Evolutionary conservation across 1,140 invertebrate genomes (phyloP), one percentile per base, ranked within the genome.

Genomic region (Ceratina japonica): DNA sequence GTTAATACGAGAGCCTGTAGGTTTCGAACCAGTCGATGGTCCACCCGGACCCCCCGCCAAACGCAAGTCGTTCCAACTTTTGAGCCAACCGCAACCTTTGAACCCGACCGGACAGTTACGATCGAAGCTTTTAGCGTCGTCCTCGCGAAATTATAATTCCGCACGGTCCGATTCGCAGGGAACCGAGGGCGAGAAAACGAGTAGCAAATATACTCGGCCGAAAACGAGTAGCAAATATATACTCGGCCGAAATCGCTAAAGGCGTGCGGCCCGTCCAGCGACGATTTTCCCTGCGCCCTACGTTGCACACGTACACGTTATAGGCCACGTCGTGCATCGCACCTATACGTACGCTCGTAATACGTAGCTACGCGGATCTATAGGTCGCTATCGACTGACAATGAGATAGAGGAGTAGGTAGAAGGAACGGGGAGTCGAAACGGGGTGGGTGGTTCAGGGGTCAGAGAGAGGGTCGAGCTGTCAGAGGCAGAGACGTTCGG

Each of bases 401-500:
- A 70, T 86, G 75, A 61, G 58, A 61, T 69, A 82, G 59, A 73
- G 71, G 73, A 75, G 72, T 62, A 44, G 37, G 37, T 44, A 44
- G 37, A 44, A 44, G 37, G 37, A 44, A 44, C 37, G 54, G n/a
- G 54, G 54, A 56, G n/a, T 56, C 54, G 54, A 15, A 71, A 79
- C 65, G 78, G 61, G 74, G 78, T 63, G 66, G 71, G 74, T 51
- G 76, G 62, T 44, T 58, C 59, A 62, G 58, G 63, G 44, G 56
- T 62, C 66, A 82, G 82, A 74, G 80, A 81, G 77, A 79, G 82
- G 89, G 87, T 87, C 83, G 87, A 91, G 89, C 92, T 92, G 92
- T 92, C 92, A 92, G 81, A 80, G 87, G 86, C 92, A 92, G 91
- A 92, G 90, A 91, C 88, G 89, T 80, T 87, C 88, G 87, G 89